Evolutionary conservation across 2,888 invertebrate genomes (phyloP), one percentile per base, ranked within the genome.

Genomic region (Ectemnius continuus): DNA sequence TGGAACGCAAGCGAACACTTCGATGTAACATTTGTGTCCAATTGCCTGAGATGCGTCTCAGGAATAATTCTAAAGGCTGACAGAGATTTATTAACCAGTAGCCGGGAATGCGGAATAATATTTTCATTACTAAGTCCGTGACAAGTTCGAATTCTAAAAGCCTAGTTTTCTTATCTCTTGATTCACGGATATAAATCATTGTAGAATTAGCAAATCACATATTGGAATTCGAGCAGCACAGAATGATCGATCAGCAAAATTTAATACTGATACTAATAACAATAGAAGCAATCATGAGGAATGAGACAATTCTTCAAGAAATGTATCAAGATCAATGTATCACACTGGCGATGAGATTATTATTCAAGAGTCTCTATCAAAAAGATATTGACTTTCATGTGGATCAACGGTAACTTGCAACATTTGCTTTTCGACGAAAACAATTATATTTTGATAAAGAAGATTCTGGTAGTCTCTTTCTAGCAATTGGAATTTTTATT

Each of bases 401-500:
- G 52, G 88, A 91, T 73, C 84, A 86, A 70, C 82, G 88, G 88
- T 88, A 80, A 4, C 14, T 18, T 8, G 36, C 1, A 36, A 36
- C 8, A 36, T 36, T 36, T 36, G 36, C 8, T 36, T 36, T 36
- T 64, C 14, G 1, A n/a, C 28, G 28, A 23, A 18, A 56, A 4
- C 45, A 62, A 11, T 60, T 46, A 61, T 14, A 3, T 13, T 13
- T 20, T 11, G 11, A 47, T 16, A 48, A 66, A 57, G 48, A 63
- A 64, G 16, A 20, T 46, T 56, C 61, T 16, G 6, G 36, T 20
- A 91, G 89, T 73, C 81, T 92, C 47, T 73, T 91, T n/a, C 85
- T 92, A 66, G 87, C 89, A 18, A 84, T 88, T 13, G 87, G 92
- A 23, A 88, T 89, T 65, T 91, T 91, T 70, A 81, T 92, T 28